Percentiles rank a stretch among this genome's conserved stretches.
phyloP scores from a whole-genome alignment of 2,113 vertebrate species.

The Alosa alosa region DNA sequence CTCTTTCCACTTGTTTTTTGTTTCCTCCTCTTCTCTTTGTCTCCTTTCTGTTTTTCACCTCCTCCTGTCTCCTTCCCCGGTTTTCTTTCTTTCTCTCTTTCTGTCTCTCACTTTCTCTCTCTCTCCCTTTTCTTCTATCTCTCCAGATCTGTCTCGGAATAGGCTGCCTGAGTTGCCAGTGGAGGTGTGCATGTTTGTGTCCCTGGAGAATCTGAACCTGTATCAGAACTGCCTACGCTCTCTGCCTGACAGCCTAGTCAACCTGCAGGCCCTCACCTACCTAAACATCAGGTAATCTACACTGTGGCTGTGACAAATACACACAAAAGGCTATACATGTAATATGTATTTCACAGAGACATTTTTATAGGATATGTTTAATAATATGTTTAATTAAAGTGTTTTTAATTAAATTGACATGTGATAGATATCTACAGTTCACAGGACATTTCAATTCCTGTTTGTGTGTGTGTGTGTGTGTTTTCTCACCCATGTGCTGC shows the following conservation, averaged over 20 bases:
- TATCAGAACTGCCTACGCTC: slow-evolving; percentile 97
- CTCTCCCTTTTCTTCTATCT: slow-evolving; percentile 18
- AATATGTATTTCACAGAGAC: too few relatives aligned
- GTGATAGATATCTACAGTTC: neutral
- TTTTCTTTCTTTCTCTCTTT: slow-evolving; percentile 24
- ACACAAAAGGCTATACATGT: too few relatives aligned
- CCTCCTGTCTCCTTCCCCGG: neutral
- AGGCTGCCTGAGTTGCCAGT: slow-evolving; percentile 87
- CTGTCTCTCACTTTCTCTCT: slow-evolving; percentile 19
- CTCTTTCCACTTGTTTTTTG: neutral
- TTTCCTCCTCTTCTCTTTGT: slow-evolving; percentile 12
- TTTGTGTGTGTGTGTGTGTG: neutral
- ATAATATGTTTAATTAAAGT: too few relatives aligned
- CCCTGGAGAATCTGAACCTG: slow-evolving; percentile 91
- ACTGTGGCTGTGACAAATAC: slow-evolving; percentile 2
- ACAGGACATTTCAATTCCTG: neutral
- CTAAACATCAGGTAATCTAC: slow-evolving; percentile 90
- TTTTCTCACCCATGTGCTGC: neutral
- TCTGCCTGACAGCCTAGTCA: slow-evolving; percentile 88
- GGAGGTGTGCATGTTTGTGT: slow-evolving; percentile 91
- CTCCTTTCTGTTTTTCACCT: neutral
- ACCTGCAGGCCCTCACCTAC: slow-evolving; percentile 90
- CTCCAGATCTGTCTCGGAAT: slow-evolving; percentile 89
- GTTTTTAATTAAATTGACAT: too few relatives aligned
- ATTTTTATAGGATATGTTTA: too few relatives aligned